Evolutionary conservation across 2,888 invertebrate genomes (phyloP).

Genomic region (Synergus laeviventris): DNA sequence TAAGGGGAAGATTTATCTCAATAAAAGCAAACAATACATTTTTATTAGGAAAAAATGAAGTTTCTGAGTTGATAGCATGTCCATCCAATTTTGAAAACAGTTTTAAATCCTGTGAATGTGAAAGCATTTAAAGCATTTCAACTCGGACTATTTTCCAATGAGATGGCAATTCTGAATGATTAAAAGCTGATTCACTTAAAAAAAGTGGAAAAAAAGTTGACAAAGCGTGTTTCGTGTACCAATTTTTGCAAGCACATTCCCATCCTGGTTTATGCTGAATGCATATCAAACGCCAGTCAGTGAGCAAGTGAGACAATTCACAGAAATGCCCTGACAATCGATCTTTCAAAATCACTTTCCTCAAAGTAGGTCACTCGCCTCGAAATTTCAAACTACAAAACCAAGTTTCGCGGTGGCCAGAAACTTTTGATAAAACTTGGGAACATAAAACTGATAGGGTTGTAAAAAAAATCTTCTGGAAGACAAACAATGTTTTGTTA

Average conservation of each 20-base stretch:
- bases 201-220: conserved; percentile 44
- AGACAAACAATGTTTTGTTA: neutral
- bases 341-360: conserved; percentile 51
- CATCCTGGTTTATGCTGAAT: conserved; percentile 45
- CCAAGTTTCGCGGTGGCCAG: neutral
- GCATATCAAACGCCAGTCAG: conserved; percentile 49
- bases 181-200: conserved; percentile 20
- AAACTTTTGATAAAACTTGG: neutral
- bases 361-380: conserved; percentile 32
- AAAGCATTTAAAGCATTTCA: neutral
- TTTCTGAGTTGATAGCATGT: too few relatives aligned
- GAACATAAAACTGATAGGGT: neutral
- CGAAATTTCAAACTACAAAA: conserved; percentile 1
- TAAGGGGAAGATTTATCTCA: too few relatives aligned
- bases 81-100: neutral
- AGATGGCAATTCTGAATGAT: conserved; percentile 25
- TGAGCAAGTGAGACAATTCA: conserved; percentile 40
- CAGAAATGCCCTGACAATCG: conserved; percentile 50
- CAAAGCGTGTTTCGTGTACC: conserved; percentile 51
- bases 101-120: neutral
- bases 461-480: neutral
- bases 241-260: conserved; percentile 51
- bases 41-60: too few relatives aligned
- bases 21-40: too few relatives aligned
- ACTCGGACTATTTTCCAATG: neutral